Evolutionary conservation across 2,888 invertebrate species (phyloP), one percentile per base, ranked within the genome.

Genomic region (Shargacucullia verbasci): DNA sequence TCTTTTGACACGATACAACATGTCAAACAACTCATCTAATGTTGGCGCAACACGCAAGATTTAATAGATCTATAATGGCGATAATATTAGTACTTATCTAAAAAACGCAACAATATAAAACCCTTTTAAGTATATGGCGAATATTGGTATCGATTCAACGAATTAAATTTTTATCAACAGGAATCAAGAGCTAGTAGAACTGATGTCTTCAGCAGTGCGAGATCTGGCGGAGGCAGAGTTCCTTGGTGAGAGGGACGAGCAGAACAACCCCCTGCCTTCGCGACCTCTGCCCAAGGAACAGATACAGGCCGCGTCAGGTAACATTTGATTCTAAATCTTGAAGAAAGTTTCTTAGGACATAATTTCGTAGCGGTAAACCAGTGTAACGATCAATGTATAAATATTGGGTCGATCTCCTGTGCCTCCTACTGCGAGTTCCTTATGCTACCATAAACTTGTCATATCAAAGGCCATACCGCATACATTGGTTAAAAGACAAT

Each of bases 141-240:
- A 11, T 33, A 33, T n/a, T 33, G 12, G 6, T 12, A 5, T 14
- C 6, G 15, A n/a, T n/a, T n/a, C n/a, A n/a, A n/a, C n/a, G 15
- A 20, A 20, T 20, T 20, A 20, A 20, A 6, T 9, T 9, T 39
- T 10, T 0, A 10, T 14, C 2, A 9, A 15, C 74, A 95, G 96
- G 76, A 96, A 96, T 80, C 96, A 96, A 88, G 96, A 98, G 94
- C 95, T 99, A 43, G 97, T 98, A 9, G 98, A 98, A 88, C 90
- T 98, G 65, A 98, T 99, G 94, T 98, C 98, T 9, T 97, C 97
- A 47, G 98, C 98, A 0, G 96, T 99, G 27, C 95, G 97, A 27
- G 98, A 99, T 84, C 95, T 98, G 76, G 97, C 98, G 12, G 98
- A 98, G 85, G 97, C 98, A 0, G 98, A 99, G 92, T 99, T 98